phyloP scores from a whole-genome alignment of 1,140 invertebrate species.

The Platorchestia sp. region DNA sequence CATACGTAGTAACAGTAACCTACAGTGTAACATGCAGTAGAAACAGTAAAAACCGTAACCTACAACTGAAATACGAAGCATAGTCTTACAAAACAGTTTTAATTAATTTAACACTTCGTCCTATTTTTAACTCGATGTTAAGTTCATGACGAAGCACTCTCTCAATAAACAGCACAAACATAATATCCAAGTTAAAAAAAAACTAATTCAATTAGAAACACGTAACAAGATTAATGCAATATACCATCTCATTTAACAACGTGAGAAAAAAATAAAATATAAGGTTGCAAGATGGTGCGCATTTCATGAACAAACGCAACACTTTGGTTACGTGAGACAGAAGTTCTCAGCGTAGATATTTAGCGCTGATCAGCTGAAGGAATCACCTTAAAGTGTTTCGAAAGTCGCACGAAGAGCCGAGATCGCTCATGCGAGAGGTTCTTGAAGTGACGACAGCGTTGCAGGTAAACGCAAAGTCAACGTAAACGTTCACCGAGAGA shows the following conservation, averaged over 20 bases:
- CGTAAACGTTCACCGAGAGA: background rate
- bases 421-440: background rate
- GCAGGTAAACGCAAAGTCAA: constrained; percentile 5
- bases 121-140: background rate
- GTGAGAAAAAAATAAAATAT: too few relatives aligned
- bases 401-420: background rate
- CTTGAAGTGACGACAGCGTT: background rate
- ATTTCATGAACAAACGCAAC: too few relatives aligned
- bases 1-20: background rate
- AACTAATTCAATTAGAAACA: background rate
- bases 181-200: too few relatives aligned
- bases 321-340: background rate
- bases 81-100: background rate
- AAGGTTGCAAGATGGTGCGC: too few relatives aligned
- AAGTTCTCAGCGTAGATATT: background rate
- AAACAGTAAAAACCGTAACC: background rate
- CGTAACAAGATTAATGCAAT: too few relatives aligned
- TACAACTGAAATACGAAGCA: background rate
- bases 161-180: background rate
- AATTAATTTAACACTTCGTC: background rate
- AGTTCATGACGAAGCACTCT: too few relatives aligned
- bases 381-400: background rate
- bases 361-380: background rate
- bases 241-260: too few relatives aligned
- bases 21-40: background rate